Evolutionary conservation across 2,113 vertebrate species (phyloP).

Genomic region (Orientallactaga bullata): DNA sequence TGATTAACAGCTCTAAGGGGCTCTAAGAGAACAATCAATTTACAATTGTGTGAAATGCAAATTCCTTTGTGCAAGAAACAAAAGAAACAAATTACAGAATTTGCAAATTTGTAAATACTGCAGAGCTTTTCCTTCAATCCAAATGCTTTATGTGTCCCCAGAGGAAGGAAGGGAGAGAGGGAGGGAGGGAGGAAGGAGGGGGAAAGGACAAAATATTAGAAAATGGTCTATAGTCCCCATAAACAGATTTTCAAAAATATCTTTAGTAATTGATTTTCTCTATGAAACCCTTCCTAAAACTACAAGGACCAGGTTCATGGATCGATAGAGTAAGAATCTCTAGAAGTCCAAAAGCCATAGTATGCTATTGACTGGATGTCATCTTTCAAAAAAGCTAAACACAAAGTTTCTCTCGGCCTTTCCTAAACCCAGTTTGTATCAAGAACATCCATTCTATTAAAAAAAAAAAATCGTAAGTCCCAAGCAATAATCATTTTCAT

Average conservation of each 20-base stretch:
- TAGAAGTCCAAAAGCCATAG: constrained; percentile 52
- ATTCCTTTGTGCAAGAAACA: constrained; percentile 71
- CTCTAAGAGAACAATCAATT: constrained; percentile 64
- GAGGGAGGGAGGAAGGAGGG: neutral
- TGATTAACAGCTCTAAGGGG: constrained; percentile 66
- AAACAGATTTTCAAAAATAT: constrained; percentile 34
- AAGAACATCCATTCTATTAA: constrained; percentile 38
- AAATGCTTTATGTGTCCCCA: neutral
- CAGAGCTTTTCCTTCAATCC: neutral
- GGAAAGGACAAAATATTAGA: constrained; percentile 40
- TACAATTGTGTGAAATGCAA: constrained; percentile 66
- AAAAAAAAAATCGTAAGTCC: neutral
- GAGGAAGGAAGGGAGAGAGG: neutral
- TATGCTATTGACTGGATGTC: constrained; percentile 3
- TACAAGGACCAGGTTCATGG: neutral
- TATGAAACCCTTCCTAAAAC: constrained; percentile 54
- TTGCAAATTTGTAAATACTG: constrained; percentile 71
- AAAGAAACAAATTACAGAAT: constrained; percentile 67
- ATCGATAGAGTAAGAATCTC: constrained; percentile 19
- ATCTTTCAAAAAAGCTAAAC: constrained; percentile 52
- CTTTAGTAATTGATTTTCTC: constrained; percentile 43
- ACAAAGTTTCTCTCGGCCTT: constrained; percentile 16
- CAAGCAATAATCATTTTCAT: neutral
- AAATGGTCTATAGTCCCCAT: constrained; percentile 55
- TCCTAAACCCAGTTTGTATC: neutral